phyloP scores from a whole-genome alignment of 2,113 vertebrate genomes.

The Jacana jacana region DNA sequence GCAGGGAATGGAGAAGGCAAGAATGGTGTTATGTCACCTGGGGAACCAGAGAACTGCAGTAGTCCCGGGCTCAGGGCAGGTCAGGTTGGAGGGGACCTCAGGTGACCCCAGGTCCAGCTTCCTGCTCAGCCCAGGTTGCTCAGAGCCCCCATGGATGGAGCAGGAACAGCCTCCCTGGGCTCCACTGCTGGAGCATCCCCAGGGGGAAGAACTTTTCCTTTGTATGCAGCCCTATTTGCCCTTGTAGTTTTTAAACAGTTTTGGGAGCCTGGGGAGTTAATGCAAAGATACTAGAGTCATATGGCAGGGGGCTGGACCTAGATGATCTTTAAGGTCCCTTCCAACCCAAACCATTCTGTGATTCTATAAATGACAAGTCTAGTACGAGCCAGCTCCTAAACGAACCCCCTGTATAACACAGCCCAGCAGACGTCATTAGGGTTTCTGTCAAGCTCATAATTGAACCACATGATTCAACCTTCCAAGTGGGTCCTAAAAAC shows the following conservation, averaged over 20 bases:
- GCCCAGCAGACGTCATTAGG: neutral
- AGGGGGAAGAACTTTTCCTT: neutral
- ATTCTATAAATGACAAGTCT: neutral
- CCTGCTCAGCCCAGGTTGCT: neutral
- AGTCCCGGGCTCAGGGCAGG: neutral
- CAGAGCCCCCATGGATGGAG: neutral
- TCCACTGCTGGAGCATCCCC: neutral
- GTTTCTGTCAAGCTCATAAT: neutral
- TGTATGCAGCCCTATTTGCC: neutral
- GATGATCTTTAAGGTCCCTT: too few species aligned
- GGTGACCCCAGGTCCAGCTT: neutral
- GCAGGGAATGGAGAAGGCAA: neutral
- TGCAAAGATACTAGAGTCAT: neutral
- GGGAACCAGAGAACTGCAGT: accelerated
- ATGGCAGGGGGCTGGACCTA: too few species aligned
- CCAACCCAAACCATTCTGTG: too few species aligned
- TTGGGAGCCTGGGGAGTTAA: neutral
- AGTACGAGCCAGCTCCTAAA: neutral
- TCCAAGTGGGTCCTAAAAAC: neutral
- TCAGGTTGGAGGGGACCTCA: neutral
- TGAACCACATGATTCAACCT: neutral
- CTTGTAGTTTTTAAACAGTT: neutral
- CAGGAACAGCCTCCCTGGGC: neutral
- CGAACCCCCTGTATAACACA: neutral
- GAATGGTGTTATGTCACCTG: accelerated